Conservation (phyloP, 2,113 vertebrate genomes). For the Pachycephala philippinensis region DNA sequence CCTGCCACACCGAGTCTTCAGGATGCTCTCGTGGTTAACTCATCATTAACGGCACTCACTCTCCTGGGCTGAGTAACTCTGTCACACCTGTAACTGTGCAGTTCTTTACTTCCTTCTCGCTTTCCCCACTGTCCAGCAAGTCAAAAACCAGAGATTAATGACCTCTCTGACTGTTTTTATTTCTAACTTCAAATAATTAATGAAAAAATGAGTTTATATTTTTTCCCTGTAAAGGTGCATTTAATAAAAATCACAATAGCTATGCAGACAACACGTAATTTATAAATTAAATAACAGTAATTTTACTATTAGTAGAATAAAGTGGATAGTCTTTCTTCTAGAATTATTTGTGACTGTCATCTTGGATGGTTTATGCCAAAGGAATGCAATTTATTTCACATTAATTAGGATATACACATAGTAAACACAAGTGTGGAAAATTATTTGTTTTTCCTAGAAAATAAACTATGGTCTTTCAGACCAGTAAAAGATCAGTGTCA, state of each 20-base stretch:
- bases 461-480: background rate
- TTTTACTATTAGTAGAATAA: background rate
- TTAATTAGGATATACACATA: background rate
- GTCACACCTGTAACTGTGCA: background rate
- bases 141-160: background rate
- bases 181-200: background rate
- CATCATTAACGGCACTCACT: rapidly evolving
- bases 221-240: background rate
- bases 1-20: rapidly evolving
- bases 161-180: background rate
- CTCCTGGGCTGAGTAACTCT: background rate
- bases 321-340: background rate
- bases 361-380: background rate
- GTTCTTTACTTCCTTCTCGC: background rate
- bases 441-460: background rate
- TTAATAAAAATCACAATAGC: background rate
- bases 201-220: background rate
- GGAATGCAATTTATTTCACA: background rate
- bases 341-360: background rate
- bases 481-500: background rate
- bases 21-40: background rate
- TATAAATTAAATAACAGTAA: background rate
- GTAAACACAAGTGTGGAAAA: background rate
- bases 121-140: background rate
- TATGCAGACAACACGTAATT: background rate